Percentiles rank a stretch among this genome's conserved stretches.
Conservation (phyloP, 2,797 vertebrate genomes). For the Ctenopoma multispine region DNA sequence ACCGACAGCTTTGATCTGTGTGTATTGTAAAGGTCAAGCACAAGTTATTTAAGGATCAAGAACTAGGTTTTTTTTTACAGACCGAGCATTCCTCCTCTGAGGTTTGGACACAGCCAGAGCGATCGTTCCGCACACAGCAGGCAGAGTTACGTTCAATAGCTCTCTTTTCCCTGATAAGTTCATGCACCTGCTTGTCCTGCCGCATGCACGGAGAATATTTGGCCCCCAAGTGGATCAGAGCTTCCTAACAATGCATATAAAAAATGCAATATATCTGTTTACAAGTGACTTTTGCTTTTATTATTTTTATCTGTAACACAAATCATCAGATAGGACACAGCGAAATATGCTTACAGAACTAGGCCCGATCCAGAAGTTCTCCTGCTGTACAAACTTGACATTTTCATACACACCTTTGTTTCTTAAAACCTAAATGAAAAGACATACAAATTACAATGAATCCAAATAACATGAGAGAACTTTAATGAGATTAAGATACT, state of each 20-base stretch:
- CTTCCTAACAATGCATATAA: slow-evolving; percentile 84
- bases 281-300: neutral
- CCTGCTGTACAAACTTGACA: slow-evolving; percentile 98
- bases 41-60: neutral
- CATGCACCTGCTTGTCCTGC: slow-evolving; percentile 95
- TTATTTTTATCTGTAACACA: neutral
- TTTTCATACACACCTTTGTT: slow-evolving; percentile 99
- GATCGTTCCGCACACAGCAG: slow-evolving; percentile 97
- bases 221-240: slow-evolving; percentile 97
- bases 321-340: neutral
- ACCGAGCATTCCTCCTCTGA: slow-evolving; percentile 97
- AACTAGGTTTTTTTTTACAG: slow-evolving; percentile 55
- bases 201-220: slow-evolving; percentile 99
- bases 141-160: slow-evolving; percentile 92
- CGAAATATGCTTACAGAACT: slow-evolving; percentile 89
- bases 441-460: slow-evolving; percentile 14
- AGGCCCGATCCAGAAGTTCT: slow-evolving; percentile 99
- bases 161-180: slow-evolving; percentile 90
- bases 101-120: slow-evolving; percentile 95
- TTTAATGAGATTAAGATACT: neutral
- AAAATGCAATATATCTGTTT: neutral
- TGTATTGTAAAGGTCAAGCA: slow-evolving; percentile 8
- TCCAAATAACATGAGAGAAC: neutral
- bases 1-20: neutral
- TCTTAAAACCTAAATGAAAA: slow-evolving; percentile 89